Evolutionary conservation across 2,113 vertebrate species (phyloP).

Genomic region (Chloropsis cyanopogon): DNA sequence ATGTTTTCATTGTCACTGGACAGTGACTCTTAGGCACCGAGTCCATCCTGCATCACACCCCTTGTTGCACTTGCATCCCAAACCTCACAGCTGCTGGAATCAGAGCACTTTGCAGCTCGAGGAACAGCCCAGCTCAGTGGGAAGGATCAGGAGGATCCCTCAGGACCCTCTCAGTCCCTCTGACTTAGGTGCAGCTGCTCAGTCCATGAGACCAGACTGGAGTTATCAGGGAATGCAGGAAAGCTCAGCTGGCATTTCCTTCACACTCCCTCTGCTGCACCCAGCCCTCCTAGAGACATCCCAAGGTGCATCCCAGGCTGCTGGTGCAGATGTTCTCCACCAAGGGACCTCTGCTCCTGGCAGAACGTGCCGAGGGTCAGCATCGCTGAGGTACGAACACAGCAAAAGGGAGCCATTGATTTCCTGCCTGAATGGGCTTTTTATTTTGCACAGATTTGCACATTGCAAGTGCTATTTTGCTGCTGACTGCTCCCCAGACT

Average conservation of each 20-base stretch:
- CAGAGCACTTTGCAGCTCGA: neutral
- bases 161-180: no score
- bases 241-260: neutral
- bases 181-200: neutral
- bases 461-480: neutral
- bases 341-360: neutral
- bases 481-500: neutral
- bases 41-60: neutral
- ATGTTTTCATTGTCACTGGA: neutral
- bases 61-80: neutral
- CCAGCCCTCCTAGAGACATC: neutral
- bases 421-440: neutral
- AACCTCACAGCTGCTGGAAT: neutral
- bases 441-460: neutral
- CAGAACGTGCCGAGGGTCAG: neutral
- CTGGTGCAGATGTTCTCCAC: neutral
- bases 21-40: fast-evolving
- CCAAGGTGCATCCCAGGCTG: neutral
- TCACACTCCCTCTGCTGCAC: neutral
- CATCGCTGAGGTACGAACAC: neutral
- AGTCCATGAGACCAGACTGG: neutral
- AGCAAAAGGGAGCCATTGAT: neutral
- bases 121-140: neutral
- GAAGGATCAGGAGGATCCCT: neutral
- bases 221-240: neutral